Conservation (phyloP, 1,140 invertebrate species). For the Luehdorfia chinensis region DNA sequence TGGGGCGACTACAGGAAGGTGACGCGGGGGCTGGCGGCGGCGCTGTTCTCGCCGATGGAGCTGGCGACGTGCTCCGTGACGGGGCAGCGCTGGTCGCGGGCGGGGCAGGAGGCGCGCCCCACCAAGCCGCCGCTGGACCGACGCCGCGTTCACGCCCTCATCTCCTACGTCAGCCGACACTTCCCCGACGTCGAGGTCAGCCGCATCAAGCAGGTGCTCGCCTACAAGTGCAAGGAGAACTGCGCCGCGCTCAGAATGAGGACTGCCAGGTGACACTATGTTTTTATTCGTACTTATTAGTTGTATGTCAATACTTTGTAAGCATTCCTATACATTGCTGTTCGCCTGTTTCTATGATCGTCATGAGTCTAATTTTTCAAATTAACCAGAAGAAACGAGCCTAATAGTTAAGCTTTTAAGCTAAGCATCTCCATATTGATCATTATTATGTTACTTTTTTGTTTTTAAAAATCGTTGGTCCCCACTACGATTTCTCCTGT, state of each 20-base stretch:
- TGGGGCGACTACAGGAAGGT: slow-evolving; percentile 86
- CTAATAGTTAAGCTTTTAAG: too few species aligned
- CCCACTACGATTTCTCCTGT: too few species aligned
- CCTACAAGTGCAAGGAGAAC: slow-evolving; percentile 87
- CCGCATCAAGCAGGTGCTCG: slow-evolving; percentile 85
- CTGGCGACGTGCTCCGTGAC: slow-evolving; percentile 85
- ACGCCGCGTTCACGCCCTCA: slow-evolving; percentile 85
- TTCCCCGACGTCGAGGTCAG: slow-evolving; percentile 85
- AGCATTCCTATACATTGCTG: background rate
- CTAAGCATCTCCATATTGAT: too few species aligned
- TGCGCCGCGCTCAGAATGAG: slow-evolving; percentile 85
- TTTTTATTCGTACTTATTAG: slow-evolving; percentile 2
- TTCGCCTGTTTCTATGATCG: too few species aligned
- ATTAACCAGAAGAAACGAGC: too few species aligned
- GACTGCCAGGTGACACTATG: slow-evolving; percentile 78
- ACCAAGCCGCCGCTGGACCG: slow-evolving; percentile 85
- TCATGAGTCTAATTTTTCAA: too few species aligned
- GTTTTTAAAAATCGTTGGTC: too few species aligned
- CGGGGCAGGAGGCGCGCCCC: slow-evolving; percentile 82
- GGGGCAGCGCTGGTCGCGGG: slow-evolving; percentile 85
- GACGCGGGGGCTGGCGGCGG: slow-evolving; percentile 83
- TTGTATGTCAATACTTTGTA: background rate
- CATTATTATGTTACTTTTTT: too few species aligned
- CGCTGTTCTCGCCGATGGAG: slow-evolving; percentile 84
- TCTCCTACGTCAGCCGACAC: slow-evolving; percentile 84